These are phyloP conservation scores for Lithodes maja DNA, from an alignment of 2,888 invertebrate species.

Conservation along the genomic window DNA sequence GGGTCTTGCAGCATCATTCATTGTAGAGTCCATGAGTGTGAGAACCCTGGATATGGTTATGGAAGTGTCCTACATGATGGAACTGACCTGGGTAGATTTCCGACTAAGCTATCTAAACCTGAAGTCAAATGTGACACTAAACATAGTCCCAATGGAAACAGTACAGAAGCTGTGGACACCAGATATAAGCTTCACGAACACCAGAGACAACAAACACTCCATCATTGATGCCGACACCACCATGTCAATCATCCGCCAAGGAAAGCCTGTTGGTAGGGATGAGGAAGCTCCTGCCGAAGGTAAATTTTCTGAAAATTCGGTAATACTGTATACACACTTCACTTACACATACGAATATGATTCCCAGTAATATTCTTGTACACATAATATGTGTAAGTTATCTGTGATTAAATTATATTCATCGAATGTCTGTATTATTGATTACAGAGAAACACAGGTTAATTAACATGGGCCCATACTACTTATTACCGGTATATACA, in stretches of 20 bases:
- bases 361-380: too few relatives aligned
- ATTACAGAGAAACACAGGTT: too few relatives aligned
- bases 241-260: conserved; percentile 27
- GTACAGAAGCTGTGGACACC: conserved; percentile 62
- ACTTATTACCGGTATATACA: too few relatives aligned
- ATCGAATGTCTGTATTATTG: too few relatives aligned
- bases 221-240: conserved; percentile 49
- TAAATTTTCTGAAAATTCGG: not conserved
- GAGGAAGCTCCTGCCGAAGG: conserved; percentile 35
- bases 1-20: conserved; percentile 25
- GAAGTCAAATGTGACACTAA: conserved; percentile 58
- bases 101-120: conserved; percentile 60
- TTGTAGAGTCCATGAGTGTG: conserved; percentile 45
- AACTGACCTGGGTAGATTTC: conserved; percentile 52
- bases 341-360: too few relatives aligned
- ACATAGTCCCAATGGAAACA: conserved; percentile 25
- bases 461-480: too few relatives aligned
- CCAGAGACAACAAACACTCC: conserved; percentile 54
- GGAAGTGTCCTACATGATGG: conserved; percentile 48
- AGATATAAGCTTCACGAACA: conserved; percentile 59
- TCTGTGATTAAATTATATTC: too few relatives aligned
- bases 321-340: not conserved
- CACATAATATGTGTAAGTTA: too few relatives aligned
- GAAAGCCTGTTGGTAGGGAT: conserved; percentile 16
- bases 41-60: conserved; percentile 58